Percentiles rank a stretch among this genome's conserved stretches.
phyloP scores from a whole-genome alignment of 2,797 vertebrate species.

The Mastacembelus armatus region DNA sequence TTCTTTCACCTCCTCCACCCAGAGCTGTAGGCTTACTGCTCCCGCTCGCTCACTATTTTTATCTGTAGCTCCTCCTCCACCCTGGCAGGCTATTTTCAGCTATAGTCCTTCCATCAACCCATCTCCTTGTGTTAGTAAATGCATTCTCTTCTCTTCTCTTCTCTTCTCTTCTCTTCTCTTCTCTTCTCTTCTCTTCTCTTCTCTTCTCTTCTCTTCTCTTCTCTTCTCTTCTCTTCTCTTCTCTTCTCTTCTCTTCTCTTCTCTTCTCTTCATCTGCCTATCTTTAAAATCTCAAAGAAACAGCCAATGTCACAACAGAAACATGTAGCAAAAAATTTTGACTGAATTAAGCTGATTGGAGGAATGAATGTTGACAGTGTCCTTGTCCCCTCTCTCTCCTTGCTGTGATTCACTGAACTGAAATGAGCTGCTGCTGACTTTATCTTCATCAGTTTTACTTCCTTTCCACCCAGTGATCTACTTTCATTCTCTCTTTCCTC shows the following conservation, averaged over 20 bases:
- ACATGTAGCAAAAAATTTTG: neutral
- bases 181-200: neutral
- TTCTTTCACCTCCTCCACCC: slow-evolving; percentile 5
- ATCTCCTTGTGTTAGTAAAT: slow-evolving; percentile 60
- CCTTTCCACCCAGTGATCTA: slow-evolving; percentile 66
- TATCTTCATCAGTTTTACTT: slow-evolving; percentile 46
- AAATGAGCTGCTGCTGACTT: slow-evolving; percentile 52
- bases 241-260: slow-evolving; percentile 10
- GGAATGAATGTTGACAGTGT: neutral
- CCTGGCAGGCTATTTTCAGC: slow-evolving; percentile 65
- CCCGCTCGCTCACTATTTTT: slow-evolving; percentile 70
- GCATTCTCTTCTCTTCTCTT: slow-evolving; percentile 9
- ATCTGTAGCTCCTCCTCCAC: slow-evolving; percentile 66
- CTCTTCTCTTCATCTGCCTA: neutral
- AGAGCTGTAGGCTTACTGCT: slow-evolving; percentile 64
- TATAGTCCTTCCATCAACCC: slow-evolving; percentile 50
- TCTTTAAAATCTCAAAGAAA: too few relatives aligned
- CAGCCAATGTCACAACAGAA: neutral
- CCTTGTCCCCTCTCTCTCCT: neutral
- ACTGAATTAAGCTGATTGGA: slow-evolving; percentile 2
- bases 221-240: slow-evolving; percentile 1
- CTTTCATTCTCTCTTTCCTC: slow-evolving; percentile 41
- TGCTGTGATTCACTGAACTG: neutral
- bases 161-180: slow-evolving; percentile 10
- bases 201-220: slow-evolving; percentile 17